phyloP scores from a whole-genome alignment of 1,140 invertebrate species.

The Anastatus disparis region DNA sequence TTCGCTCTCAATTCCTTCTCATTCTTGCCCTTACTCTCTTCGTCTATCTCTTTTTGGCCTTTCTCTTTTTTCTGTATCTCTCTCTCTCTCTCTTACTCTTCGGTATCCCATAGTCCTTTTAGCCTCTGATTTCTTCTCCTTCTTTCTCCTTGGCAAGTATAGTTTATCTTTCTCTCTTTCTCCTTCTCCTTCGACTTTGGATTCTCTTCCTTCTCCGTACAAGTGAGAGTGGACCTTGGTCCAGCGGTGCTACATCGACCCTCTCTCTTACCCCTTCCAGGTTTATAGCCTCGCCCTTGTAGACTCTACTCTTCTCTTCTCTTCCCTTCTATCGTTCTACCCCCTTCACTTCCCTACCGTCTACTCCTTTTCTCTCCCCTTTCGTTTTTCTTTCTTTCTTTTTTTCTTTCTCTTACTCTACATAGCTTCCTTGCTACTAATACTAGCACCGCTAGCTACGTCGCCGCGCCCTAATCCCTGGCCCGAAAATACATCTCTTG shows the following conservation, averaged over 20 bases:
- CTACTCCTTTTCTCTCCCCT: too few species aligned
- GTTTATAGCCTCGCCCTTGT: constrained; percentile 43
- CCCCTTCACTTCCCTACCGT: too few species aligned
- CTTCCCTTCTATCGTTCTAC: too few species aligned
- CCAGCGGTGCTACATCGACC: constrained; percentile 62
- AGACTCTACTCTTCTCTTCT: constrained; percentile 42
- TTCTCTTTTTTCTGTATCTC: constrained; percentile 8
- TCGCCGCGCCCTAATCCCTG: constrained; percentile 63
- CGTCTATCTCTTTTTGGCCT: constrained; percentile 10
- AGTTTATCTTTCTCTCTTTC: constrained; percentile 44
- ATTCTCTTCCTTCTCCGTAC: constrained; percentile 32
- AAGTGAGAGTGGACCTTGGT: constrained; percentile 65
- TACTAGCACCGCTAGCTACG: too few species aligned
- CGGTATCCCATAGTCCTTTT: constrained; percentile 13
- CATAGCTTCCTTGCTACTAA: too few species aligned
- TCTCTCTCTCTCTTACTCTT: constrained; percentile 37
- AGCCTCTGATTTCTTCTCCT: not conserved
- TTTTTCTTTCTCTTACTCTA: too few species aligned
- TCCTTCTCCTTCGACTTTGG: constrained; percentile 37
- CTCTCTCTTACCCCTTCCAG: constrained; percentile 50
- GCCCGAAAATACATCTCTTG: constrained; percentile 58
- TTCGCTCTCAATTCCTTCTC: constrained; percentile 61
- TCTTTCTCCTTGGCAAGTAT: not conserved
- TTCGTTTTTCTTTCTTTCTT: too few species aligned
- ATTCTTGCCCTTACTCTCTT: constrained; percentile 47